Evolutionary conservation across 2,888 invertebrate species (phyloP).

Genomic region (Cephalotes varians): DNA sequence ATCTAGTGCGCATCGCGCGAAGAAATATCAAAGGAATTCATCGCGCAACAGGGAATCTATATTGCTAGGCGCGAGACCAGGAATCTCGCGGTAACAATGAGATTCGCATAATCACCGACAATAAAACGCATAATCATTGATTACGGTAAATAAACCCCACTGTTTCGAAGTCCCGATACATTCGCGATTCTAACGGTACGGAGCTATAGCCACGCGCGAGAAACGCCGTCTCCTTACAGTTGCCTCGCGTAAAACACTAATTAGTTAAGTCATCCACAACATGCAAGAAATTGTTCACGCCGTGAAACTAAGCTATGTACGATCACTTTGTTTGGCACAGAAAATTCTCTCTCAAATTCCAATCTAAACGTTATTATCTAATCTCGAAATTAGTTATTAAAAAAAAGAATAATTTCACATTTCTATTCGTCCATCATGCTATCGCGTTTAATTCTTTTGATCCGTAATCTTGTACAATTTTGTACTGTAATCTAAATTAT

Average conservation of each 20-base stretch:
- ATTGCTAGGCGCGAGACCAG: conserved; percentile 2
- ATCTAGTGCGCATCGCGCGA: conserved; percentile 32
- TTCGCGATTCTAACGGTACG: conserved; percentile 55
- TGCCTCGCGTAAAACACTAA: conserved; percentile 66
- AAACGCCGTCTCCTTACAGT: conserved; percentile 61
- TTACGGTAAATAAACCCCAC: conserved; percentile 54
- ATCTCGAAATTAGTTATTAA: background rate
- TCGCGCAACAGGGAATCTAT: conserved; percentile 26
- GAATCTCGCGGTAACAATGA: conserved; percentile 39
- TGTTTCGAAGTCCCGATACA: conserved; percentile 64
- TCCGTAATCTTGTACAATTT: background rate
- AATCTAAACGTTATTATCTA: background rate
- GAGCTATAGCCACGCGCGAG: conserved; percentile 44
- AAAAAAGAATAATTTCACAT: background rate
- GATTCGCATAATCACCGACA: conserved; percentile 22
- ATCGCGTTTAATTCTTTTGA: background rate
- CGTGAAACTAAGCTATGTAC: background rate
- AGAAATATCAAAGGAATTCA: conserved; percentile 28
- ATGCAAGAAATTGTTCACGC: conserved; percentile 43
- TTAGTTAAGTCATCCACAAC: conserved; percentile 67
- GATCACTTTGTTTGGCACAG: background rate
- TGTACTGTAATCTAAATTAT: background rate
- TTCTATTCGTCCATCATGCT: background rate
- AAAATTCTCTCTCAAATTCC: conserved; percentile 18
- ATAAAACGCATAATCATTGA: conserved; percentile 43